phyloP scores from a whole-genome alignment of 2,113 vertebrate genomes.

The Edolisoma coerulescens region DNA sequence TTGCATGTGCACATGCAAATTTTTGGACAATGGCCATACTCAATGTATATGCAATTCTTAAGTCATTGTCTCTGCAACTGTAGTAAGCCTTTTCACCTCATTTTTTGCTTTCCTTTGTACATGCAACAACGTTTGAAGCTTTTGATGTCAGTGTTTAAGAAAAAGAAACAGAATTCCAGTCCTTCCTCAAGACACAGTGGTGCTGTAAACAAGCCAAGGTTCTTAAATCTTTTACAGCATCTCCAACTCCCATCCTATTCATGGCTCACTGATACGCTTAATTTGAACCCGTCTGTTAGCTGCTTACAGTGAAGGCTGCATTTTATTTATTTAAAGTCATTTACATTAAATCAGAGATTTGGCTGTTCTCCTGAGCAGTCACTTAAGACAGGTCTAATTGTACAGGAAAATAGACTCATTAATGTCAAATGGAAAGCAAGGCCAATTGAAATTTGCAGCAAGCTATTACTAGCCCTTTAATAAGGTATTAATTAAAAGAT shows the following conservation, averaged over 20 bases:
- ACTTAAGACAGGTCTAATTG: background rate
- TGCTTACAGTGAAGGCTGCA: background rate
- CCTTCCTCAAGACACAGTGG: background rate
- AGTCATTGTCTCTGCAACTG: background rate
- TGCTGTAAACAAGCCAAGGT: background rate
- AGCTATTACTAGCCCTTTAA: background rate
- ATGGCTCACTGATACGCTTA: background rate
- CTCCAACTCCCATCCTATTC: background rate
- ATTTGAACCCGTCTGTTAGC: background rate
- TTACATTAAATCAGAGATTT: background rate
- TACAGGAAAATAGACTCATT: background rate
- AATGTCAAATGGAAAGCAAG: background rate
- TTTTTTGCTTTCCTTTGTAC: background rate
- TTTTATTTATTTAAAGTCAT: background rate
- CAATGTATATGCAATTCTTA: background rate
- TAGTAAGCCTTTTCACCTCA: background rate
- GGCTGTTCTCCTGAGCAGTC: background rate
- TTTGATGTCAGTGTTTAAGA: background rate
- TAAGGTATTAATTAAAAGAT: background rate
- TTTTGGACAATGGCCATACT: background rate
- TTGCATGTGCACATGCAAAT: background rate
- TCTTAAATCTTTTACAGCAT: background rate
- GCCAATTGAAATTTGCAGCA: background rate
- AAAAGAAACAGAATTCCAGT: background rate
- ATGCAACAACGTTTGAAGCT: background rate